Evolutionary conservation across 1,140 invertebrate genomes (phyloP).

Genomic region (Sarcophaga peregrina): DNA sequence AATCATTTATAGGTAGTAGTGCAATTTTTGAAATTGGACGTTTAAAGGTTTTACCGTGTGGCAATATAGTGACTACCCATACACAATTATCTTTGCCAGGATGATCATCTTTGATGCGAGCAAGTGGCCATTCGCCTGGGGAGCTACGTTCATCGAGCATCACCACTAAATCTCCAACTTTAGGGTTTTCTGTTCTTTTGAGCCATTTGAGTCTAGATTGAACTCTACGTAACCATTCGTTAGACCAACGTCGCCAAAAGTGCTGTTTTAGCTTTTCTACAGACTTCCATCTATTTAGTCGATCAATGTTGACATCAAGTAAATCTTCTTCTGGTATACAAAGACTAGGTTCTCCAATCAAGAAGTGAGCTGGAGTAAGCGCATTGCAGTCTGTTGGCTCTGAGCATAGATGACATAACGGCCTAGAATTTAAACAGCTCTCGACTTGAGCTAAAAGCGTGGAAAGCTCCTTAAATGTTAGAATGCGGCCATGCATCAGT

Average conservation of each 20-base stretch:
- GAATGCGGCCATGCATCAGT: neutral
- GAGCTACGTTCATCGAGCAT: neutral
- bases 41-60: neutral
- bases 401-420: neutral
- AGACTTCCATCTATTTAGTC: constrained; percentile 50
- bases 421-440: neutral
- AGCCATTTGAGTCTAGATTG: constrained; percentile 10
- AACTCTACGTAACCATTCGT: neutral
- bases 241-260: constrained; percentile 45
- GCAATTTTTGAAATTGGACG: constrained; percentile 4
- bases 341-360: constrained; percentile 48
- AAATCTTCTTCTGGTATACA: too few relatives aligned
- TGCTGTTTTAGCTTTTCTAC: constrained; percentile 36
- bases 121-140: neutral
- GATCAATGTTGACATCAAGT: constrained; percentile 35
- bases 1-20: neutral
- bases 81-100: neutral
- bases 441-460: constrained; percentile 48
- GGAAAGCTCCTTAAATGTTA: neutral
- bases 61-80: neutral
- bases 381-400: neutral
- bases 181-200: neutral
- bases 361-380: constrained; percentile 14
- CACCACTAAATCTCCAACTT: neutral
- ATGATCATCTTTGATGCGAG: neutral